Conservation (phyloP, 2,888 invertebrate genomes). For the Eristalinus sepulchralis region DNA sequence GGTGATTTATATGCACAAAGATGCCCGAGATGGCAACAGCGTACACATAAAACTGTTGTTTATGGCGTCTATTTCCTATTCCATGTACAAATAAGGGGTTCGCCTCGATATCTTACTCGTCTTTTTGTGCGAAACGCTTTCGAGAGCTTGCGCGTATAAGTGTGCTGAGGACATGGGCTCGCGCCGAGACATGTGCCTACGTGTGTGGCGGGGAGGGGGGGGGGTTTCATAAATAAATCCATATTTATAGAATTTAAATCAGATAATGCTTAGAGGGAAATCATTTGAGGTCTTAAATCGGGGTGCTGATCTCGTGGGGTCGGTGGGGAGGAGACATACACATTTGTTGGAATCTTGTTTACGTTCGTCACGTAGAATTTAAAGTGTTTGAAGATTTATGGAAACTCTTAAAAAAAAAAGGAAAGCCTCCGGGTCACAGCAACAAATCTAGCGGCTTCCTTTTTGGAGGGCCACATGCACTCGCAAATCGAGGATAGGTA, state of each 20-base stretch:
- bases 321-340: no score
- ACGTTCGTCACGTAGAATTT: no score
- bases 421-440: no score
- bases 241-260: neutral
- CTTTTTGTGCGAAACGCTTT: neutral
- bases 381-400: no score
- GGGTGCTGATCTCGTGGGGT: no score
- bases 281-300: neutral
- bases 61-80: constrained; percentile 11
- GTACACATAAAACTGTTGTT: constrained; percentile 22
- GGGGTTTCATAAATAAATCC: neutral
- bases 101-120: neutral
- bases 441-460: no score
- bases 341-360: no score
- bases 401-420: no score
- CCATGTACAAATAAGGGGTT: neutral
- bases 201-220: neutral
- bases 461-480: no score
- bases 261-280: neutral
- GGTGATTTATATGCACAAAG: constrained; percentile 19
- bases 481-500: no score
- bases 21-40: neutral
- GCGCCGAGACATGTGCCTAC: neutral
- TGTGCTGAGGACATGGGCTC: neutral
- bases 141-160: neutral